These are phyloP conservation scores for Carposina sasakii DNA, from an alignment of 1,140 invertebrate genomes.

Conservation along the genomic window DNA sequence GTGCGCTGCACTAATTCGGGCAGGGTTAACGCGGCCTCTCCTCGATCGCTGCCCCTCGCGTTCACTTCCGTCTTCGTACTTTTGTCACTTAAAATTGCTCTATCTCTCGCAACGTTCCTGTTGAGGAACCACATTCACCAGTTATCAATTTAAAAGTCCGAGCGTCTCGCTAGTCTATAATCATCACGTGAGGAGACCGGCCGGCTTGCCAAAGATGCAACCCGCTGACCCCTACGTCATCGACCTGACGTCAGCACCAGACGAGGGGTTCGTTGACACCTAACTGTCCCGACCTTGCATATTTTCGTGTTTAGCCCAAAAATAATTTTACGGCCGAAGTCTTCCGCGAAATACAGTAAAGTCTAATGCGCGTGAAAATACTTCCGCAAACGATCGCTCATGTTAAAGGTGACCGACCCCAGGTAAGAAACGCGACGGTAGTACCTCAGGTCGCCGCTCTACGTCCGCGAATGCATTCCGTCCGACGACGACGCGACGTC, in stretches of 20 bases:
- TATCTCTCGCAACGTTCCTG: too few species aligned
- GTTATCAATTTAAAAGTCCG: too few species aligned
- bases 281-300: slow-evolving; percentile 63
- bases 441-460: slow-evolving; percentile 67
- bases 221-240: slow-evolving; percentile 58
- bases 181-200: background rate
- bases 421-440: slow-evolving; percentile 60
- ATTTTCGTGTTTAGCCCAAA: slow-evolving; percentile 53
- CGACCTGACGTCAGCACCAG: slow-evolving; percentile 59
- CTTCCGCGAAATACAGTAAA: slow-evolving; percentile 18
- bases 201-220: slow-evolving; percentile 22
- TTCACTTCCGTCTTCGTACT: slow-evolving; percentile 61
- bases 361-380: slow-evolving; percentile 13
- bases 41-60: slow-evolving; percentile 41
- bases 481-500: slow-evolving; percentile 66
- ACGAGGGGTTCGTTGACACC: slow-evolving; percentile 66
- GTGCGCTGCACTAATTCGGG: slow-evolving; percentile 70
- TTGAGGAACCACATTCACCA: too few species aligned
- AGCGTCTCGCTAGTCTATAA: too few species aligned
- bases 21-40: slow-evolving; percentile 68
- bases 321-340: slow-evolving; percentile 29
- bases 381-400: slow-evolving; percentile 22
- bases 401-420: slow-evolving; percentile 51
- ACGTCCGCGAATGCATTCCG: slow-evolving; percentile 71
- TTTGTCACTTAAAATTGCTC: slow-evolving; percentile 50